Evolutionary conservation across 1,140 invertebrate species (phyloP).

Genomic region (Panonychus citri): DNA sequence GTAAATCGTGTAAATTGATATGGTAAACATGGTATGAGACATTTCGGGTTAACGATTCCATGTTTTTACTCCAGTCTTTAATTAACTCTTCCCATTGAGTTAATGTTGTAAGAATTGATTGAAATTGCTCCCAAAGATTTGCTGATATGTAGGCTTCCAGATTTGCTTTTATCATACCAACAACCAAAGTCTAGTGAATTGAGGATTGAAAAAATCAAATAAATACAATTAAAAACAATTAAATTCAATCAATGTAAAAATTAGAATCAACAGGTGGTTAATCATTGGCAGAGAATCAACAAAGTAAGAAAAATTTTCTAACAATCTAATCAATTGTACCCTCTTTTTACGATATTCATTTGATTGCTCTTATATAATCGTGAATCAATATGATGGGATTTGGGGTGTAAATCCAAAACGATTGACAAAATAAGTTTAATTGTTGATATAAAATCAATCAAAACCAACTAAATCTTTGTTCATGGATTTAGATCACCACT

Average conservation of each 20-base stretch:
- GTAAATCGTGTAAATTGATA: constrained; percentile 67
- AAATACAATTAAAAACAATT: too few species aligned
- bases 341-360: too few species aligned
- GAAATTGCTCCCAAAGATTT: constrained; percentile 81
- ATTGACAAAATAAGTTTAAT: background rate
- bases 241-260: too few species aligned
- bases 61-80: constrained; percentile 89
- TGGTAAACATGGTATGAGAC: constrained; percentile 76
- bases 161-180: constrained; percentile 94
- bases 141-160: constrained; percentile 67
- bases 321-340: too few species aligned
- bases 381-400: too few species aligned
- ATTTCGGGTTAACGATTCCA: constrained; percentile 79
- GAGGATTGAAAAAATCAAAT: too few species aligned
- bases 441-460: background rate
- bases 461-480: too few species aligned
- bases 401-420: background rate
- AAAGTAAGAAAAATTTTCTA: too few species aligned
- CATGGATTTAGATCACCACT: too few species aligned
- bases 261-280: too few species aligned
- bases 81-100: constrained; percentile 88
- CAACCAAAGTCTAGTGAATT: constrained; percentile 63
- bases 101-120: constrained; percentile 57
- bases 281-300: too few species aligned
- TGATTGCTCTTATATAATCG: too few species aligned